Evolutionary conservation across 1,140 invertebrate genomes (phyloP), one percentile per base, ranked within the genome.

Genomic region (Plutomurus gul): DNA sequence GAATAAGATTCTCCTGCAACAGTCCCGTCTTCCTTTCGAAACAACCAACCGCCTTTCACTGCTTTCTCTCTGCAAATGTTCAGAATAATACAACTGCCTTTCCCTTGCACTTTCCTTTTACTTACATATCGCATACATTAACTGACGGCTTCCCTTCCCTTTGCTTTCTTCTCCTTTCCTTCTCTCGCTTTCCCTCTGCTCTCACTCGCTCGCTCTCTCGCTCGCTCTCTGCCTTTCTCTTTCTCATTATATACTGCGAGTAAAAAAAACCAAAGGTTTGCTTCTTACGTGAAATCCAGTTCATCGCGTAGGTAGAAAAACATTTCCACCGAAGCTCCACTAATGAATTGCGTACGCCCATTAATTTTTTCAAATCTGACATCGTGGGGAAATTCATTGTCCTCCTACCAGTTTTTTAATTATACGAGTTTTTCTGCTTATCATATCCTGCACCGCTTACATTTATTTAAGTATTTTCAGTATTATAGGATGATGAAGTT

Each of bases 1-100:
- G 27, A 30, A 65, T 65, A 65, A 33, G 56, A 65, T 65, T 65
- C 56, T 65, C 56, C 56, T 65, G 56, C 56, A 65, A 65, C 56
- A 65, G 56, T 65, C 27, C 56, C 56, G 36, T 25, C 36, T 65
- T 65, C 36, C 56, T 65, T 30, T 18, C 36, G 56, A 18, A 65
- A 65, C 56, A 65, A 30, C 56, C 56, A 65, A 30, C 56, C 56
- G 56, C 56, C 56, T 65, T 33, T 65, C 56, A 65, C 30, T 27
- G 56, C 56, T 65, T 65, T 65, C 56, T 65, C 56, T 27, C 56
- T 65, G 56, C 56, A 65, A 65, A 65, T 65, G 56, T 65, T 65
- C 56, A 65, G 56, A 65, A 65, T 65, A 65, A 65, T 33, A 33
- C 56, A 65, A 65, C 56, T 65, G 56, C 56, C 36, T 65, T 65